Base-by-base conservation (phyloP, 2,888 invertebrate species). In the Parascotia fuliginaria region DNA sequence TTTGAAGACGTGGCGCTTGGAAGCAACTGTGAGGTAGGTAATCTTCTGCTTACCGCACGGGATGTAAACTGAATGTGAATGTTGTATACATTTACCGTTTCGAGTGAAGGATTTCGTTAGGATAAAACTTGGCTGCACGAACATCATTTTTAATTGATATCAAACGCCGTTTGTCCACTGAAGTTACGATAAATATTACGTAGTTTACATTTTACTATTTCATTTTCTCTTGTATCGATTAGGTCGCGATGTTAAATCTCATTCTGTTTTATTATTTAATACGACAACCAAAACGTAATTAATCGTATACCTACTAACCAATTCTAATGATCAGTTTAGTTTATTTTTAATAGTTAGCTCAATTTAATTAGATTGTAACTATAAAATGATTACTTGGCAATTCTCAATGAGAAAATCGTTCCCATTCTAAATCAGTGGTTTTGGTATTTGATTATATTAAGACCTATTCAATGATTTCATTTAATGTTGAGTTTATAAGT, bases 171-270 rank as follows among this genome's bases (percentile, higher is more conserved):
- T n/a, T n/a, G n/a, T n/a, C n/a, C n/a, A n/a, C n/a, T n/a, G n/a
- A n/a, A n/a, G n/a, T n/a, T n/a, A n/a, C n/a, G n/a, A n/a, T n/a
- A n/a, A n/a, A n/a, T n/a, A n/a, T n/a, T n/a, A n/a, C 38, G 54
- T 55, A 67, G 42, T 49, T n/a, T 46, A 41, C 45, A 68, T 68
- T 71, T 75, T 75, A 66, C 71, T 77, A 75, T 65, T 75, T 69
- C 72, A 75, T 55, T 63, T 48, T 73, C 67, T 64, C 59, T 60
- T 58, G 49, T 60, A 71, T 73, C 65, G 59, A 66, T 64, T 79
- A 81, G 73, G 67, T 81, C 71, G 74, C 73, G 72, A 80, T 85
- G 81, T 85, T 87, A 82, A 89, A 88, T 89, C 87, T 89, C 89
- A 86, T 80, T 73, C 73, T 70, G 61, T 76, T 65, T 64, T 38